Base-by-base conservation (phyloP, 2,113 vertebrate species). In the Crotophaga sulcirostris region DNA sequence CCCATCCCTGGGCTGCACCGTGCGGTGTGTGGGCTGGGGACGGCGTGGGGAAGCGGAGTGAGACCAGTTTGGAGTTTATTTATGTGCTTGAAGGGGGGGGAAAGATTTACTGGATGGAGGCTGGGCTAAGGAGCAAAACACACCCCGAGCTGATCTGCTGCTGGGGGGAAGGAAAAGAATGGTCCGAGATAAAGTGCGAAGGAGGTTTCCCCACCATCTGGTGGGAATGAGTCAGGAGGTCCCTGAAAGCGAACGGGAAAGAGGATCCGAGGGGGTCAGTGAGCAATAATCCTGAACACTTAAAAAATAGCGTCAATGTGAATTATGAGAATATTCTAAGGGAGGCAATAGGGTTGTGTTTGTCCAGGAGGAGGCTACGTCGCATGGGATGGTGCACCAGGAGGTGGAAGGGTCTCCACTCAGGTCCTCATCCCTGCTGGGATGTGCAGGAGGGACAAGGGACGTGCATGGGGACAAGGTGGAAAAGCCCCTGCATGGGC, bases 271-370 rank as follows among this genome's bases (percentile, higher is more conserved):
- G 24, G 49, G 20, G 47, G 47, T n/a, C n/a, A 24, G 14, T 17
- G 64, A 21, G 70, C 84, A 47, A 26, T 18, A 40, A 3, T 33
- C 0, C 18, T 10, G 81, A 56, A 44, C 52, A 11, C 13, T 15
- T 21, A 5, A 20, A 9, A 20, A 54, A 51, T 18, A 16, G 7
- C 0, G 2, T 36, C 15, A 5, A 3, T 7, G 3, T 0, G 0
- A 36, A 4, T 18, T 15, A 5, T 34, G 70, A 38, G 51, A 34
- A 8, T 0, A 0, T 21, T 3, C 26, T 33, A 29, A 34, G 23
- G 9, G 13, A 10, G 73, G 36, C 10, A 34, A 33, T 0, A 0
- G 40, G 44, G 66, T 16, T 12, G 75, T 4, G 70, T 29, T 58
- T 36, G 66, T 1, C 42, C 4, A 3, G 44, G 66, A 60, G 73